A percentile compares a stretch with the other conserved stretches of the same genome.
These are phyloP conservation scores for Plebejus melissa DNA, from an alignment of 2,888 invertebrate genomes.

Conservation along the genomic window DNA sequence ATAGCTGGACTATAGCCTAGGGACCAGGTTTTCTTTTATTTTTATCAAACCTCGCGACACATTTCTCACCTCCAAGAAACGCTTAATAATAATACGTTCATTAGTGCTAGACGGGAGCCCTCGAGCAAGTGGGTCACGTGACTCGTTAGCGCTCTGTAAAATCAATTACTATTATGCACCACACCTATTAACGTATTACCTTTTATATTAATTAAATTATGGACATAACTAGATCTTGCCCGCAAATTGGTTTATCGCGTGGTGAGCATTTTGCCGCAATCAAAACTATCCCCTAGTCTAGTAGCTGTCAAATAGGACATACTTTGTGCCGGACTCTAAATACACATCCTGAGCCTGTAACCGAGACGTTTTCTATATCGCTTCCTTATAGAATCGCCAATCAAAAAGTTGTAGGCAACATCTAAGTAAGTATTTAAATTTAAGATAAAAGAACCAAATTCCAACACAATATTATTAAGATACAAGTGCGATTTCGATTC, in stretches of 20 bases:
- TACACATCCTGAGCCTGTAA: too few species aligned
- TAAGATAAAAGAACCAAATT: too few species aligned
- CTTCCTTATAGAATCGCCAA: too few species aligned
- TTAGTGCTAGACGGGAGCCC: slow-evolving; percentile 19
- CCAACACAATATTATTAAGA: too few species aligned
- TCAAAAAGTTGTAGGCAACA: too few species aligned
- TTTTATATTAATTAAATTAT: not conserved
- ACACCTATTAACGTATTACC: slow-evolving; percentile 8
- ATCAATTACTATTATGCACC: slow-evolving; percentile 1
- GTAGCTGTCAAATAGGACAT: too few species aligned
- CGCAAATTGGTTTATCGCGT: not conserved
- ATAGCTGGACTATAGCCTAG: not conserved
- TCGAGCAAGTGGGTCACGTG: slow-evolving; percentile 15
- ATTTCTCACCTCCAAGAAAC: not conserved
- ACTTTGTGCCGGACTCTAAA: too few species aligned
- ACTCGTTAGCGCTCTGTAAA: slow-evolving; percentile 16
- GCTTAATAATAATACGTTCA: slow-evolving; percentile 23
- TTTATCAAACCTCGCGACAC: not conserved
- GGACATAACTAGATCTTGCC: not conserved
- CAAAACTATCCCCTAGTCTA: too few species aligned
- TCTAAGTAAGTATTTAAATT: too few species aligned
- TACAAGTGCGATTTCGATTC: not conserved
- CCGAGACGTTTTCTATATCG: too few species aligned
- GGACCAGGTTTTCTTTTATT: not conserved
- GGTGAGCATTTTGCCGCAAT: not conserved